Evolutionary conservation across 2,888 invertebrate species (phyloP).

Genomic region (Ramazzottius varieornatus): DNA sequence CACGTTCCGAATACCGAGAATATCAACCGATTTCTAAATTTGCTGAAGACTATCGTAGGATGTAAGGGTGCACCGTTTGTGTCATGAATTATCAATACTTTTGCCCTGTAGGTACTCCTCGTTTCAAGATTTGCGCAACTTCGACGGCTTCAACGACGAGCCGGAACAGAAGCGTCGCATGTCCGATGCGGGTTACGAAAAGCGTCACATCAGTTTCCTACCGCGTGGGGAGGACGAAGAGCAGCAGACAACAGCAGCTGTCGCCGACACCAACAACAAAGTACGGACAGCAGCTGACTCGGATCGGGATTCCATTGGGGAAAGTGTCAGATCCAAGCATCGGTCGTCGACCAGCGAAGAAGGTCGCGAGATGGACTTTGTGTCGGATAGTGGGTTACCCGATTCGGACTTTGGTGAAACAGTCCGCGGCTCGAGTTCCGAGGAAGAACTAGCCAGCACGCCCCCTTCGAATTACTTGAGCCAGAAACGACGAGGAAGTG

Average conservation of each 20-base stretch:
- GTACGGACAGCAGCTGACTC: background rate
- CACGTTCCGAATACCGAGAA: no score
- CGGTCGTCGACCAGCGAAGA: background rate
- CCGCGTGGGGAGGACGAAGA: no score
- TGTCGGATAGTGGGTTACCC: background rate
- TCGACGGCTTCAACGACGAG: background rate
- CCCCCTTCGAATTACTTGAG: no score
- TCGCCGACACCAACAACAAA: background rate
- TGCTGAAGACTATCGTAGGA: no score
- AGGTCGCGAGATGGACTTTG: conserved; percentile 1
- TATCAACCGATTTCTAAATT: no score
- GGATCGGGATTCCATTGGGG: background rate
- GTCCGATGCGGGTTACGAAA: background rate
- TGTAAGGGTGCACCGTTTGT: no score
- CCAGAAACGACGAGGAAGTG: no score
- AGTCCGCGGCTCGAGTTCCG: background rate
- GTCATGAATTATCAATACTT: no score
- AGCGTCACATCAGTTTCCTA: background rate
- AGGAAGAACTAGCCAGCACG: background rate
- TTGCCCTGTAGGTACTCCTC: no score
- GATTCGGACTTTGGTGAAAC: conserved; percentile 1
- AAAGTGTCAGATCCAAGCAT: background rate
- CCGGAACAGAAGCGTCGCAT: background rate
- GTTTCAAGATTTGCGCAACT: background rate
- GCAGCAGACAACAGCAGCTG: no score